A percentile compares a stretch with the other conserved stretches of the same genome.
Evolutionary conservation across 2,797 vertebrate genomes (phyloP).

Genomic region (Coilia nasus): DNA sequence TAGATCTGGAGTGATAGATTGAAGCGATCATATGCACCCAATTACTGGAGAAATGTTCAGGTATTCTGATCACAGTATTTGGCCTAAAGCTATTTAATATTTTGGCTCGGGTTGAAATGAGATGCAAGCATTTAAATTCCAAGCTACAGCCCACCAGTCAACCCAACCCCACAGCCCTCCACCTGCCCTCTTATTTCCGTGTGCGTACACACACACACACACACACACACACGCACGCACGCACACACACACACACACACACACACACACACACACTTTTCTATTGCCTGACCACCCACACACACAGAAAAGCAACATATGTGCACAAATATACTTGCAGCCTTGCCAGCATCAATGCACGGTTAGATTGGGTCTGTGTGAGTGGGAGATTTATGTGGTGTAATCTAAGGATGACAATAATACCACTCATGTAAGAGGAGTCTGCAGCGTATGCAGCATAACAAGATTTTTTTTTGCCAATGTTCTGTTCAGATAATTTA

Average conservation of each 20-base stretch:
- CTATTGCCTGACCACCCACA: not conserved
- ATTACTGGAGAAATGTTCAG: constrained; percentile 1
- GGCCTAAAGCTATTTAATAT: not conserved
- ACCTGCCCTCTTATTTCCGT: not conserved
- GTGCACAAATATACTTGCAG: not conserved
- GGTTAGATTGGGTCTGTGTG: not conserved
- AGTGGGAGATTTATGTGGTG: not conserved
- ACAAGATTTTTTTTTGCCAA: not conserved
- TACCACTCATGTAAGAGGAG: not conserved
- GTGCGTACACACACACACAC: not conserved
- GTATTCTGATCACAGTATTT: constrained; percentile 9
- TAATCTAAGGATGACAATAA: not conserved
- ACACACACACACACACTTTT: constrained; percentile 5
- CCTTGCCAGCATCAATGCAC: not conserved
- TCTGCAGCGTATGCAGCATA: not conserved
- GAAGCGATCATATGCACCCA: not conserved
- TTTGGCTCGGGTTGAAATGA: constrained; percentile 4
- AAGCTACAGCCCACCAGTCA: not conserved
- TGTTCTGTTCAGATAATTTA: not conserved
- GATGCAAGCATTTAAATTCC: constrained; percentile 6
- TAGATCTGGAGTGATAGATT: not conserved
- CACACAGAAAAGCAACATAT: not conserved
- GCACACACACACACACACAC: constrained; percentile 12
- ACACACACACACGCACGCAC: not conserved
- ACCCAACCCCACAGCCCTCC: not conserved